These are phyloP conservation scores for Metallyticus violacea DNA, from an alignment of 2,888 invertebrate genomes.

Conservation along the genomic window DNA sequence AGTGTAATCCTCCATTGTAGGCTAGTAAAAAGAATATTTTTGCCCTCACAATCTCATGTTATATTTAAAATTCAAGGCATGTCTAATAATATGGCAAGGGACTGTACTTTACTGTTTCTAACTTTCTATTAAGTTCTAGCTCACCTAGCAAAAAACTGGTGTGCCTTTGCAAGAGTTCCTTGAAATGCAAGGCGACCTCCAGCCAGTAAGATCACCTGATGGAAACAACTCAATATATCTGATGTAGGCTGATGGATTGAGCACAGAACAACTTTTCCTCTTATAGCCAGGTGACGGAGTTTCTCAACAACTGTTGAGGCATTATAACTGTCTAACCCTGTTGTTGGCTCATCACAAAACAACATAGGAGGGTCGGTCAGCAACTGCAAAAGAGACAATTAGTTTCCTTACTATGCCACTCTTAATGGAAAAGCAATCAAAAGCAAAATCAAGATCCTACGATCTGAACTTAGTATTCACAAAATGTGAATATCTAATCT, in stretches of 20 bases:
- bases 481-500: no score
- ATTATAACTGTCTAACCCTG: conserved; percentile 58
- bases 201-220: conserved; percentile 48
- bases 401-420: no score
- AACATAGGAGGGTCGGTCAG: conserved; percentile 54
- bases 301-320: conserved; percentile 53
- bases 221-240: conserved; percentile 51
- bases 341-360: conserved; percentile 57
- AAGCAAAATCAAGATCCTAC: no score
- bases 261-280: conserved; percentile 52
- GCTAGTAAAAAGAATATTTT: no score
- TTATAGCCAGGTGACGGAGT: conserved; percentile 41
- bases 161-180: conserved; percentile 37
- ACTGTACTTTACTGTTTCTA: no score
- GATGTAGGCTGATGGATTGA: conserved; percentile 59
- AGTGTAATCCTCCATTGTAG: no score
- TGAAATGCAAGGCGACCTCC: conserved; percentile 51
- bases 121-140: no score
- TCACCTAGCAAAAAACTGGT: conserved; percentile 38
- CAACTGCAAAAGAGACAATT: conserved; percentile 41
- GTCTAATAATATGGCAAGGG: no score
- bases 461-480: no score
- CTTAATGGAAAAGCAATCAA: no score
- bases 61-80: no score
- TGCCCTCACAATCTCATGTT: no score